These are phyloP conservation scores for Leucophora obtusa DNA, from an alignment of 2,888 invertebrate genomes.

Conservation along the genomic window DNA sequence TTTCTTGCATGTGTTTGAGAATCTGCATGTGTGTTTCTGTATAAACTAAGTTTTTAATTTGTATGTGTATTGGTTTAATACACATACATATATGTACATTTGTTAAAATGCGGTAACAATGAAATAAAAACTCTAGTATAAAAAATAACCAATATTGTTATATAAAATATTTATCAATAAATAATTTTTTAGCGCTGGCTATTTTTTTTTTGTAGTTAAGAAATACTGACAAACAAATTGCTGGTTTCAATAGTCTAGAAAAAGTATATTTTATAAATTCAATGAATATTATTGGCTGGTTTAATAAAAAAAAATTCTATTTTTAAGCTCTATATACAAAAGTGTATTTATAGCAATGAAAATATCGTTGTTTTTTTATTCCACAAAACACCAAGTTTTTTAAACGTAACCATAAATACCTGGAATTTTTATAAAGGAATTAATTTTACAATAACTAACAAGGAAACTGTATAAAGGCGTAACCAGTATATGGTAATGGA, in stretches of 20 bases:
- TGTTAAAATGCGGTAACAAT: conserved; percentile 28
- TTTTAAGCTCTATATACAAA: not conserved
- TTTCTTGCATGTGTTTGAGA: conserved; percentile 35
- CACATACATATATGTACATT: conserved; percentile 7
- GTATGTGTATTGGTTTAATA: not conserved
- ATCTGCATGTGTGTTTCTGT: conserved; percentile 29
- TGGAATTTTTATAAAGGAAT: not conserved
- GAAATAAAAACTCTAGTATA: conserved; percentile 16
- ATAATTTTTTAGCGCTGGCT: conserved; percentile 24
- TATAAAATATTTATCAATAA: conserved; percentile 64
- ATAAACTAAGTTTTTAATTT: conserved; percentile 16
- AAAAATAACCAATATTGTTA: conserved; percentile 62
- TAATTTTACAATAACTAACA: too few species aligned
- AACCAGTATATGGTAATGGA: too few species aligned
- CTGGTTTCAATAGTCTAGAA: conserved; percentile 27
- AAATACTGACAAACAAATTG: conserved; percentile 53
- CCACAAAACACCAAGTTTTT: not conserved
- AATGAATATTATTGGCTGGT: conserved; percentile 56
- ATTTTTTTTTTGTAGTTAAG: conserved; percentile 9
- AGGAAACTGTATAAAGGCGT: too few species aligned
- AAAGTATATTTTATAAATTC: conserved; percentile 53
- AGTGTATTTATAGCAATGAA: not conserved
- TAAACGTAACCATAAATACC: not conserved
- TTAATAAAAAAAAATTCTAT: conserved; percentile 18
- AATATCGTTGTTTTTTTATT: not conserved